Base-by-base conservation (phyloP, 2,797 vertebrate species). In the Mus spretus region DNA sequence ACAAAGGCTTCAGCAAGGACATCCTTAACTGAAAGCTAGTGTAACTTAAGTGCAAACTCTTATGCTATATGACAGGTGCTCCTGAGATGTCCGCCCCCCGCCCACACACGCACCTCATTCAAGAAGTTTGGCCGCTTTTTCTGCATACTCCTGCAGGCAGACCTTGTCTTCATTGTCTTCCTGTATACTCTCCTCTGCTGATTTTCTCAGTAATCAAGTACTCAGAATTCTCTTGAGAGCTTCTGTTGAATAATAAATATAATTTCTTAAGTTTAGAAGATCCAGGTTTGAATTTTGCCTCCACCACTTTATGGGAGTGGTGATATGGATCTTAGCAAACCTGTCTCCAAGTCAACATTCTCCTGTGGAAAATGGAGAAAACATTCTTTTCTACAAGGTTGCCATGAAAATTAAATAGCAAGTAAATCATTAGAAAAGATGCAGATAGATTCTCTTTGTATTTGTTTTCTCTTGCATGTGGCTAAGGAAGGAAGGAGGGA, bases 351-450 rank as follows among this genome's bases (percentile, higher is more conserved):
- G 24, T 61, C 87, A 92, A 59, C 14, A 72, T 59, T 24, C 11
- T 77, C 47, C 63, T 78, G 20, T 86, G 83, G 28, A 72, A 91
- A 93, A 79, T 40, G 28, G 24, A 89, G 79, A 93, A 91, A 95
- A 44, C 19, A 28, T 85, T 72, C 26, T 72, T 47, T 20, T 81
- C 37, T 4, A 65, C 31, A 65, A 93, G 31, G 28, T 40, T 63
- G 57, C 65, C 28, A 67, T 61, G 72, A 95, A 75, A 37, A 61
- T 63, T 50, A 81, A 87, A 77, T 19, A 80, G 40, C 7, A 28
- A 22, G 50, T 14, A 93, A 37, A 55, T 65, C 6, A 20, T 90
- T 77, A 78, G 72, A 63, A 70, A 67, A 55, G 28, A 37, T 31
- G 13, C 20, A 50, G 6, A 57, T 44, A 53, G 28, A 47, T 37